Evolutionary conservation across 1,140 invertebrate species (phyloP), one percentile per base, ranked within the genome.

Genomic region (Hyposmocoma kahamanoa): DNA sequence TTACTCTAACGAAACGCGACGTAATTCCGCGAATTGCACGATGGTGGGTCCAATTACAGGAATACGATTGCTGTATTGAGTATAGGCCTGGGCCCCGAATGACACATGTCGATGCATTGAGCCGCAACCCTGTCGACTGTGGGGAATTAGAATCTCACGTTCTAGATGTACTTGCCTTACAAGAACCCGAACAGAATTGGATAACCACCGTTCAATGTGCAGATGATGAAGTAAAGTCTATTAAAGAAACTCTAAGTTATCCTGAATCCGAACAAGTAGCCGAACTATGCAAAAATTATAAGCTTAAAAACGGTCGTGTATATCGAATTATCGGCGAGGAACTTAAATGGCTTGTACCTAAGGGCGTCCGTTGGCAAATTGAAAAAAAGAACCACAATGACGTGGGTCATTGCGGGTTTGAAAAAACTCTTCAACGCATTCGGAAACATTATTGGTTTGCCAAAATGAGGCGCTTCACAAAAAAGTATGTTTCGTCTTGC

Each of bases 361-460:
- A 45, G 45, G 38, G 46, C 10, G 56, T 47, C 0, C 38, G 72
- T 11, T 67, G 59, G 54, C 53, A 77, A 38, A 58, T 78, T 5
- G 43, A 67, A 0, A 55, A 55, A 44, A 47, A 63, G 8, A 69
- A 60, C 38, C 72, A 81, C 41, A 67, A 78, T 38, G 75, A 79
- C 2, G 54, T 58, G n/a, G 68, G 70, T 10, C 72, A 74, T 56
- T 59, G 65, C 24, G 63, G 58, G 1, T 36, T 63, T 9, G 64
- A 65, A 19, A 77, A 65, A 42, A 73, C 65, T 0, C 41, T 73
- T 15, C 28, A 51, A 6, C 59, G 72, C 22, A 53, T 79, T 1
- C 36, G 56, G 10, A 50, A 54, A 38, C 44, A 66, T 22, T 76
- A 71, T 50, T 72, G 66, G 61, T 77, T 78, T 50, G 50, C 59